Conservation (phyloP, 1,140 invertebrate genomes). For the Rhyzopertha dominica region DNA sequence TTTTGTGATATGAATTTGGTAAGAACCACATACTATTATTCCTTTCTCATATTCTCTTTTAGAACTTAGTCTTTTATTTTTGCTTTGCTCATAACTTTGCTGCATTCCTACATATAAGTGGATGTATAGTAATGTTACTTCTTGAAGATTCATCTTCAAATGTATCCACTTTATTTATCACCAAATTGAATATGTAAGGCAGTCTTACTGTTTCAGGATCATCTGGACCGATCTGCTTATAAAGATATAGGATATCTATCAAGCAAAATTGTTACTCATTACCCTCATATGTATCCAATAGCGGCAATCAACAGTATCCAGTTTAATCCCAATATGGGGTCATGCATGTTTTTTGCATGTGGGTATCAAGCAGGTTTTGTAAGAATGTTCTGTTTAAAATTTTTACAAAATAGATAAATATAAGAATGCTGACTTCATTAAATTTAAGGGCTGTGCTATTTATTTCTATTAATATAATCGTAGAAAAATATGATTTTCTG, state of each 20-base stretch:
- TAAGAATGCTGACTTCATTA: too few relatives aligned
- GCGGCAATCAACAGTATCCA: slow-evolving; percentile 29
- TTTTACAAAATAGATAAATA: too few relatives aligned
- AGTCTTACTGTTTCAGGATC: slow-evolving; percentile 20
- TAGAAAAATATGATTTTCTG: too few relatives aligned
- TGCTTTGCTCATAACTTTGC: background rate
- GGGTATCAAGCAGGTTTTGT: slow-evolving; percentile 39
- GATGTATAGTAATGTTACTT: background rate
- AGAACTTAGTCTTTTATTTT: background rate
- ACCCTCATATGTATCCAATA: slow-evolving; percentile 28
- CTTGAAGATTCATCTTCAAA: background rate
- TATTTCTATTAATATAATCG: too few relatives aligned
- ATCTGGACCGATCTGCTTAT: slow-evolving; percentile 17
- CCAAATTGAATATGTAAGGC: slow-evolving; percentile 1
- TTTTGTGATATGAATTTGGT: slow-evolving; percentile 36
- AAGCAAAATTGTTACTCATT: slow-evolving; percentile 12
- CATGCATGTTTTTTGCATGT: slow-evolving; percentile 27
- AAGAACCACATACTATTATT: slow-evolving; percentile 5
- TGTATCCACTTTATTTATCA: too few relatives aligned
- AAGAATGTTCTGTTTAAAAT: too few relatives aligned
- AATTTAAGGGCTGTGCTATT: too few relatives aligned
- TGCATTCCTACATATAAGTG: background rate
- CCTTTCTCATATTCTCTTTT: slow-evolving; percentile 1
- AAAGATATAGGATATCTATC: slow-evolving; percentile 12
- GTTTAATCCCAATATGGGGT: slow-evolving; percentile 32